These are phyloP conservation scores for Elysia chlorotica DNA, from an alignment of 1,140 invertebrate species.

Conservation along the genomic window DNA sequence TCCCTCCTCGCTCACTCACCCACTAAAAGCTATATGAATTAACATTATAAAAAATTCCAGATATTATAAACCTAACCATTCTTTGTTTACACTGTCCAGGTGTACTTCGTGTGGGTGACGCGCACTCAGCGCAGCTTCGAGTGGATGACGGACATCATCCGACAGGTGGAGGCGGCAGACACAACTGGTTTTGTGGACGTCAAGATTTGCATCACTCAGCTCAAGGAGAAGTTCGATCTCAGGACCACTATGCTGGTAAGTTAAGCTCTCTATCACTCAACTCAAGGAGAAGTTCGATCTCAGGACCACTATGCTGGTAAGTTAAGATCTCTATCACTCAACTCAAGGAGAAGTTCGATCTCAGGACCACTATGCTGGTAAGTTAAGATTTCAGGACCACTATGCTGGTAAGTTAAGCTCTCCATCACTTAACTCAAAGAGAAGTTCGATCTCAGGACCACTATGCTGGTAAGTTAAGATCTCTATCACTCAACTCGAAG, in stretches of 20 bases:
- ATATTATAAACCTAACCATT: too few relatives aligned
- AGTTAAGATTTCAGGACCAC: neutral
- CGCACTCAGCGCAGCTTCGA: slow-evolving; percentile 99
- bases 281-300: neutral
- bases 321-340: neutral
- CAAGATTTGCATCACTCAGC: slow-evolving; percentile 99
- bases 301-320: too few relatives aligned
- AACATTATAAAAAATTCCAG: too few relatives aligned
- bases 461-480: too few relatives aligned
- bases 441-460: too few relatives aligned
- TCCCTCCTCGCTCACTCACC: too few relatives aligned
- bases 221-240: slow-evolving; percentile 99
- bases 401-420: neutral
- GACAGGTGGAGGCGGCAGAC: slow-evolving; percentile 95
- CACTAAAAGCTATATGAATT: too few relatives aligned
- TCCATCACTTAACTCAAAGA: neutral
- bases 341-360: neutral
- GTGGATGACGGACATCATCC: slow-evolving; percentile 95
- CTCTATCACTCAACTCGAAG: too few relatives aligned
- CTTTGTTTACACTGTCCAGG: slow-evolving; percentile 65
- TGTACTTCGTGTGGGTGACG: slow-evolving; percentile 99
- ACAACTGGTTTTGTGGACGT: slow-evolving; percentile 95
- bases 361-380: neutral
- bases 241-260: slow-evolving; percentile 97
- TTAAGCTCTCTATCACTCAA: slow-evolving; percentile 30